Evolutionary conservation across 2,113 vertebrate genomes (phyloP), one percentile per base, ranked within the genome.

Genomic region (Sinosuthora webbiana): DNA sequence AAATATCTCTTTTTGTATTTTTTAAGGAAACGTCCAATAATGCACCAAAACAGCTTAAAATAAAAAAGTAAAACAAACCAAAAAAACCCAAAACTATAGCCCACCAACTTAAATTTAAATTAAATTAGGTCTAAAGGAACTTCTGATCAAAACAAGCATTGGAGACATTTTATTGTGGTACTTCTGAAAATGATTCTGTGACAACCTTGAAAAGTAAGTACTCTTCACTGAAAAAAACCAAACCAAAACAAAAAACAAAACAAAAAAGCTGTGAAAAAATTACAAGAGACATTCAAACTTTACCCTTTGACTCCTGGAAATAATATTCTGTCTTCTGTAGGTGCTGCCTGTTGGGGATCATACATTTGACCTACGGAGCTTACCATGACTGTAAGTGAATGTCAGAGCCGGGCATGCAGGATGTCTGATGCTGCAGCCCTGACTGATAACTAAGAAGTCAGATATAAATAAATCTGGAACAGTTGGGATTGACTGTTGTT

Each of bases 401-500:
- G 70, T 79, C 87, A 63, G 49, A 74, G 60, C 50, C 65, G 85
- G 82, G 68, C 79, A 84, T 67, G 78, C 80, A 90, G 86, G 65
- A 95, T 3, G 65, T 37, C 79, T 50, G 74, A 91, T 90, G 87
- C 94, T 95, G 92, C 96, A 96, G 84, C 81, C 76, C 82, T 93
- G 79, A 88, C 8, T 95, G 97, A 96, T 79, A 97, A 93, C 88
- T 93, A 92, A 93, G 92, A 90, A 96, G 91, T 71, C 90, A 91
- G 96, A 95, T 98, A 97, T 96, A 97, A 97, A 97, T 97, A 97
- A 96, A 96, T 87, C 85, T 93, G 94, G 94, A 97, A 97, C 96
- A 97, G 96, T 97, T 97, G 96, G 93, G 92, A 91, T 88, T 89
- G 80, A 96, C 89, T 95, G 95, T 92, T 95, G 90, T 95, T 94